Evolutionary conservation across 1,140 invertebrate genomes (phyloP).

Genomic region (Trinorchestia longiramus): DNA sequence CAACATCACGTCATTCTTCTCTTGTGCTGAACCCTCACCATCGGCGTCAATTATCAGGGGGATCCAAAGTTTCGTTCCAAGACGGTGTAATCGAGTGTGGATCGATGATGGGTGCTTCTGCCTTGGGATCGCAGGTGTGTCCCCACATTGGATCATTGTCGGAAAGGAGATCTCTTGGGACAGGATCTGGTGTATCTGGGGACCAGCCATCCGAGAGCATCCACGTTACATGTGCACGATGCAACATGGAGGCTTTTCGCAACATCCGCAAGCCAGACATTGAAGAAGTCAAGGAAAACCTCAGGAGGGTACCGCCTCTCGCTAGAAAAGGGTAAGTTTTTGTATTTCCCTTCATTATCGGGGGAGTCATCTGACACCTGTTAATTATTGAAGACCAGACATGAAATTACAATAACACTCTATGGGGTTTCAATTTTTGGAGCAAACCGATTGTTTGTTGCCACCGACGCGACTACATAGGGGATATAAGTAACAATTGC

Average conservation of each 20-base stretch:
- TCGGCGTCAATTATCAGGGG: constrained; percentile 64
- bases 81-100: constrained; percentile 49
- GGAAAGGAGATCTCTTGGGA: not conserved
- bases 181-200: constrained; percentile 15
- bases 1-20: constrained; percentile 57
- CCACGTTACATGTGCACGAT: constrained; percentile 61
- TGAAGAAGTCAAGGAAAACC: constrained; percentile 65
- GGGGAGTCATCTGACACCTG: no score
- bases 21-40: constrained; percentile 61
- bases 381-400: no score
- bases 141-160: not conserved
- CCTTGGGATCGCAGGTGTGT: constrained; percentile 27
- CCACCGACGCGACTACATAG: no score
- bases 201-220: constrained; percentile 60
- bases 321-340: constrained; percentile 57
- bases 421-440: no score
- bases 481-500: no score
- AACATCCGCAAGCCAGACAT: constrained; percentile 65
- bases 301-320: constrained; percentile 62
- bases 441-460: no score
- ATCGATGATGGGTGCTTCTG: constrained; percentile 28
- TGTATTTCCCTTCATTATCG: no score
- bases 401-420: no score
- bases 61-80: constrained; percentile 65
- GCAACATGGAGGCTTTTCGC: constrained; percentile 63